A percentile compares a stretch with the other conserved stretches of the same genome.
phyloP scores from a whole-genome alignment of 1,140 invertebrate genomes.

The Microplitis mediator region DNA sequence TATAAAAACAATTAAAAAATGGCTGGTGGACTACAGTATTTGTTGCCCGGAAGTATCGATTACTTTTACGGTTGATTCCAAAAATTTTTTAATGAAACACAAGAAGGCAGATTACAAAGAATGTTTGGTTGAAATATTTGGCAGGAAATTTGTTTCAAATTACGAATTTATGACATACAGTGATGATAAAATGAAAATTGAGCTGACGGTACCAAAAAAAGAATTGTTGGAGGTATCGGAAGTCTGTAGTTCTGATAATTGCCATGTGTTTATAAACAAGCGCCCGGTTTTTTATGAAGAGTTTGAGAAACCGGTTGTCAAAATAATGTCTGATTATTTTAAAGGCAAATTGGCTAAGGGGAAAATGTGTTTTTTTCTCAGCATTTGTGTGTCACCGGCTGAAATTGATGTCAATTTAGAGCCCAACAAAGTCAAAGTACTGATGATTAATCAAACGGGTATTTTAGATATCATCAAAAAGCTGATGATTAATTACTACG shows the following conservation, averaged over 20 bases:
- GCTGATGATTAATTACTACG: constrained; percentile 46
- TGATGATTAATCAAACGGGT: constrained; percentile 62
- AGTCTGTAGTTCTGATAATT: constrained; percentile 48
- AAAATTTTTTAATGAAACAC: constrained; percentile 65
- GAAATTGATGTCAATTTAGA: constrained; percentile 70
- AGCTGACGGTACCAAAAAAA: constrained; percentile 62
- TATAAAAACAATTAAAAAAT: constrained; percentile 66
- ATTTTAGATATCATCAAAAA: constrained; percentile 40
- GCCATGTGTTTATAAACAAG: constrained; percentile 65
- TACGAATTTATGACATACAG: constrained; percentile 52
- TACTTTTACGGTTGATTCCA: constrained; percentile 64
- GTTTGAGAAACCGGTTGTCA: constrained; percentile 63
- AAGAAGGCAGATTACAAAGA: constrained; percentile 52
- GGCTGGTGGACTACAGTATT: constrained; percentile 65
- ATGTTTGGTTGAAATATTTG: constrained; percentile 59
- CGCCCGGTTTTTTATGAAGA: constrained; percentile 66
- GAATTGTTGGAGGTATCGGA: constrained; percentile 45
- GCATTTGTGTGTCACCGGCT: constrained; percentile 58
- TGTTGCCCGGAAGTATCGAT: constrained; percentile 64
- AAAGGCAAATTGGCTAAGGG: constrained; percentile 45
- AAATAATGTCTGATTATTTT: constrained; percentile 46
- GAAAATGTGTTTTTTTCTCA: constrained; percentile 59
- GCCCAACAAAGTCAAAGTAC: constrained; percentile 69
- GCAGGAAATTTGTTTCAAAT: constrained; percentile 56
- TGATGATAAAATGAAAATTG: constrained; percentile 46